Evolutionary conservation across 2,888 invertebrate genomes (phyloP).

Genomic region (Lasioglossum morio): DNA sequence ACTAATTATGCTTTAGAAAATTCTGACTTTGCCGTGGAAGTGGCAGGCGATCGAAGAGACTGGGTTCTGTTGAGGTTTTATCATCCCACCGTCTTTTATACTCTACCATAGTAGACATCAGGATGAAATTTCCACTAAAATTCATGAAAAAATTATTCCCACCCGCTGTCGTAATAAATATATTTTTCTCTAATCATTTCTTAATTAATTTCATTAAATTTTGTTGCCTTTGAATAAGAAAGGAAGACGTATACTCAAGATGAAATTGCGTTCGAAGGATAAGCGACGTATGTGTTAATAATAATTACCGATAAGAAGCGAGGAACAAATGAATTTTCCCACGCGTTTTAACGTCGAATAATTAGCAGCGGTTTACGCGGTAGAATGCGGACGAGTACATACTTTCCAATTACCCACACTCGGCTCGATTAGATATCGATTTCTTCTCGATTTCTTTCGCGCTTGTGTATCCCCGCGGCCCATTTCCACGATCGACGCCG

Average conservation of each 20-base stretch:
- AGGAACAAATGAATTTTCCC: background rate
- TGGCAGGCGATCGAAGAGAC: background rate
- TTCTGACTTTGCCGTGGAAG: background rate
- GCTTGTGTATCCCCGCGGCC: slow-evolving; percentile 6
- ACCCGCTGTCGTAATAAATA: too few relatives aligned
- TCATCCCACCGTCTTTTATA: too few relatives aligned
- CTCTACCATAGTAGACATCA: too few relatives aligned
- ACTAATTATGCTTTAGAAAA: background rate
- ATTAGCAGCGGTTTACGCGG: background rate
- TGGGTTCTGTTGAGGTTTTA: background rate
- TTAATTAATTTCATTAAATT: too few relatives aligned
- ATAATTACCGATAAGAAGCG: background rate
- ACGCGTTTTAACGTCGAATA: background rate
- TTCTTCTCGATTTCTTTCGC: slow-evolving; percentile 39
- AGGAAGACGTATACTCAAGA: too few relatives aligned
- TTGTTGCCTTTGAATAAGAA: too few relatives aligned
- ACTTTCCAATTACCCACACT: slow-evolving; percentile 59
- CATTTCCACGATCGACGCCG: slow-evolving; percentile 20
- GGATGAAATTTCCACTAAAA: too few relatives aligned
- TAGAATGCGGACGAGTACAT: background rate
- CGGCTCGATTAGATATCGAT: slow-evolving; percentile 55
- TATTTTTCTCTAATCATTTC: too few relatives aligned
- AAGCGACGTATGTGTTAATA: background rate
- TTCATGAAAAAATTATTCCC: too few relatives aligned
- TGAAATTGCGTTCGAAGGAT: background rate